A percentile compares a stretch with the other conserved stretches of the same genome.
phyloP scores from a whole-genome alignment of 2,113 vertebrate genomes.

The Craseonycteris thonglongyai region DNA sequence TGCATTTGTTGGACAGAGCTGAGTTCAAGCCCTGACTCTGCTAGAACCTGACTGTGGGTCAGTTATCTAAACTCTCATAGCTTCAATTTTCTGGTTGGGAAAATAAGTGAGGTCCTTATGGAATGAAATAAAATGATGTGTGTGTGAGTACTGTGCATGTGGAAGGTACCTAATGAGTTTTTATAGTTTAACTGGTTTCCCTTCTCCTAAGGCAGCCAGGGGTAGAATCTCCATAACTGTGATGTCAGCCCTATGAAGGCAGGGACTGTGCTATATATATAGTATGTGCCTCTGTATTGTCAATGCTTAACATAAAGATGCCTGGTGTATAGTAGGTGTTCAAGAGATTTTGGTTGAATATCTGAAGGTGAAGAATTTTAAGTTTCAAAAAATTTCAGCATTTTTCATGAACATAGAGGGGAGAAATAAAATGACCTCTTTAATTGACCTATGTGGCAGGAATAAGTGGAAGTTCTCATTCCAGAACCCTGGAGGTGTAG shows the following conservation, averaged over 20 bases:
- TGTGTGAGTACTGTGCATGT: neutral
- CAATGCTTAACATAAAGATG: neutral
- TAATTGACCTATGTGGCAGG: neutral
- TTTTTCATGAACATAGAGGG: neutral
- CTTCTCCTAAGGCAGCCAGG: neutral
- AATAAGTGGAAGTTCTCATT: too few species aligned
- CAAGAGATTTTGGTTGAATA: neutral
- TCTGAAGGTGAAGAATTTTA: neutral
- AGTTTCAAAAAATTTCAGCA: neutral
- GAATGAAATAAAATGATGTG: neutral
- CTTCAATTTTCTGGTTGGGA: neutral
- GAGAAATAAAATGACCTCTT: neutral
- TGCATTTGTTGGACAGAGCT: neutral
- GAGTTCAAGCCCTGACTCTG: neutral
- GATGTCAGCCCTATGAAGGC: neutral
- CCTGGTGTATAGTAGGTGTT: neutral
- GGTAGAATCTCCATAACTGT: neutral
- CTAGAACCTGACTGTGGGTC: neutral
- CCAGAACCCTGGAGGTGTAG: neutral
- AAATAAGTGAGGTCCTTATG: neutral
- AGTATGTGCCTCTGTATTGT: accelerated
- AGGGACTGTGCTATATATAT: accelerated
- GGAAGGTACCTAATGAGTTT: neutral
- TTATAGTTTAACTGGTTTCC: neutral
- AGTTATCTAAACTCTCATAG: neutral